Base-by-base conservation (phyloP, 2,888 invertebrate genomes). In the Aethes cnicana region DNA sequence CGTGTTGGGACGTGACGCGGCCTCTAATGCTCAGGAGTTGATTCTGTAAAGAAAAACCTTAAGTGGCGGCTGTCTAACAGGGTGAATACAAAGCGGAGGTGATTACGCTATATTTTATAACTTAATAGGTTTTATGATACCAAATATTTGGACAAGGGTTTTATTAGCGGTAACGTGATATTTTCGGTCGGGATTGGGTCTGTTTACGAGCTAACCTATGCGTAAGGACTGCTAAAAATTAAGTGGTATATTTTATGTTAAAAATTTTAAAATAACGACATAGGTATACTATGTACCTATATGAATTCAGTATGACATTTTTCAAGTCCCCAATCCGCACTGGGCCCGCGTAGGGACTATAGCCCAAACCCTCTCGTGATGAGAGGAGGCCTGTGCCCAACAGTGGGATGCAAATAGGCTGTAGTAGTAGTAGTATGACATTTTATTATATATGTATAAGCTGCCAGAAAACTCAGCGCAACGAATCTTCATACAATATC, bases 71-170 rank as follows among this genome's bases (percentile, higher is more conserved):
- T 74, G 81, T 80, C 80, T 81, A 77, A 63, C 77, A 71, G 66
- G 68, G 64, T 74, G 88, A 84, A 88, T 88, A 88, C 83, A 80
- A 84, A 89, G 77, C 57, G 69, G 63, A 64, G 76, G 75, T 75
- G 86, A 88, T 86, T 87, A 73, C 73, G 79, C 85, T 84, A 85
- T 86, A 87, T 85, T 81, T 87, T 87, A 84, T 73, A 75, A 76
- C 74, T 75, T 79, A 83, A 87, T 88, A 69, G 81, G 78, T 83
- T 87, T 88, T 85, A 84, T 87, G 83, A 79, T 81, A 81, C 80
- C 71, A 88, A 88, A 89, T 88, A 85, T 88, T 89, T 88, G 82
- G 87, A 89, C 87, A 84, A 70, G 80, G 81, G 74, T 85, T 84
- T 84, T 83, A 85, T 84, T 74, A 78, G 74, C 66, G 64, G 88